Conservation (phyloP, 2,113 vertebrate species). For the Trinectes maculatus region DNA sequence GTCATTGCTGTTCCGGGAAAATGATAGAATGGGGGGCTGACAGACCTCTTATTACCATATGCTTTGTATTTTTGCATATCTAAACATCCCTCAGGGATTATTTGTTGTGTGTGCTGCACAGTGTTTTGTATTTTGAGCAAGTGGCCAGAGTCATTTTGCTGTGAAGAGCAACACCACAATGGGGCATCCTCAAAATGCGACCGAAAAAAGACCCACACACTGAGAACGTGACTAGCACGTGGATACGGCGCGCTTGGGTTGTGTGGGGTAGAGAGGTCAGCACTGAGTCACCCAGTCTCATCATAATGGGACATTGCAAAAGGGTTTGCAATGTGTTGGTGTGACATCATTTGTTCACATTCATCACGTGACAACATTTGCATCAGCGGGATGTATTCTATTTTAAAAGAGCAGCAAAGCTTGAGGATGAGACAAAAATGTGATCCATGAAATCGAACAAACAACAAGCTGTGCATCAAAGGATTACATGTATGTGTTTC, state of each 20-base stretch:
- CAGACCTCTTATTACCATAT: too few relatives aligned
- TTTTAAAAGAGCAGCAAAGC: too few relatives aligned
- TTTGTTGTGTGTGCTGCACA: neutral
- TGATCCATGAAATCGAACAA: too few relatives aligned
- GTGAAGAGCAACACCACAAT: neutral
- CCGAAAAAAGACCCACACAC: slow-evolving; percentile 11
- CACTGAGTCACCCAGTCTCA: slow-evolving; percentile 26
- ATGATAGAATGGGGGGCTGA: too few relatives aligned
- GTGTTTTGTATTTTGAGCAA: slow-evolving; percentile 9
- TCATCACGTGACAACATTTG: too few relatives aligned
- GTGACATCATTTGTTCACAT: too few relatives aligned
- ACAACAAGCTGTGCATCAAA: slow-evolving; percentile 42
- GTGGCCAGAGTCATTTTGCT: neutral
- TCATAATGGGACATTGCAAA: neutral
- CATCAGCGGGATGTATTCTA: too few relatives aligned
- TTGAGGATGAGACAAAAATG: too few relatives aligned
- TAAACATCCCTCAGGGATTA: neutral
- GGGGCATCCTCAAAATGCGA: slow-evolving; percentile 25
- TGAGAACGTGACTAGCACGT: slow-evolving; percentile 32
- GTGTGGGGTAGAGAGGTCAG: slow-evolving; percentile 21
- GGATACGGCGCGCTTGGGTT: slow-evolving; percentile 30
- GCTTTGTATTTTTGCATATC: too few relatives aligned
- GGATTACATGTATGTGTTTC: slow-evolving; percentile 34
- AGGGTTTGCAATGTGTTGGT: slow-evolving; percentile 1
- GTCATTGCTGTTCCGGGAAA: slow-evolving; percentile 58